These are phyloP conservation scores for Reticulitermes lucifugus DNA, from an alignment of 2,888 invertebrate genomes.

Conservation along the genomic window DNA sequence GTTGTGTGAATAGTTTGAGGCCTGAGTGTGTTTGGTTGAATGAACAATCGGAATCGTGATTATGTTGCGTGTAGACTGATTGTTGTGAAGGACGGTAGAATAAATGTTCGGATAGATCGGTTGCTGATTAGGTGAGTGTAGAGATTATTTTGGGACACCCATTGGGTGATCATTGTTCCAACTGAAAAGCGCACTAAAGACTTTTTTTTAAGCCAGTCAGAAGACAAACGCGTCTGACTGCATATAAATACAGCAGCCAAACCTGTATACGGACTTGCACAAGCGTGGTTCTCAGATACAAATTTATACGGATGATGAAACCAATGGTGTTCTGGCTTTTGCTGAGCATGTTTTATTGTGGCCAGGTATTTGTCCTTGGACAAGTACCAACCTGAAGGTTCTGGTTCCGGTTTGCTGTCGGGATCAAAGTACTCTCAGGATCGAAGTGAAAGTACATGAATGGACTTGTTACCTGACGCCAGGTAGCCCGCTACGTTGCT, in stretches of 20 bases:
- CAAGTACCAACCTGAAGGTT: background rate
- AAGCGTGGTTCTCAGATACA: background rate
- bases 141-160: no score
- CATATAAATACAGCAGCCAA: slow-evolving; percentile 12
- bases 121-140: no score
- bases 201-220: background rate
- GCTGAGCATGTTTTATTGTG: background rate
- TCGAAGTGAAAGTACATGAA: background rate
- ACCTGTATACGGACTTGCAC: background rate
- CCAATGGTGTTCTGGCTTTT: background rate
- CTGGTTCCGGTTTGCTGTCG: background rate
- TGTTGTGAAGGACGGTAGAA: no score
- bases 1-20: no score
- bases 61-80: no score
- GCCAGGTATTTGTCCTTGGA: background rate
- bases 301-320: background rate
- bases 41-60: no score
- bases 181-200: no score
- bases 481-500: no score
- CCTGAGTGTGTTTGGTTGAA: no score
- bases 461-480: background rate
- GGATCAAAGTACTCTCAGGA: no score
- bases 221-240: background rate
- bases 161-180: no score
- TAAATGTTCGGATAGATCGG: no score